Base-by-base conservation (phyloP, 2,797 vertebrate genomes). In the Anabas testudineus region DNA sequence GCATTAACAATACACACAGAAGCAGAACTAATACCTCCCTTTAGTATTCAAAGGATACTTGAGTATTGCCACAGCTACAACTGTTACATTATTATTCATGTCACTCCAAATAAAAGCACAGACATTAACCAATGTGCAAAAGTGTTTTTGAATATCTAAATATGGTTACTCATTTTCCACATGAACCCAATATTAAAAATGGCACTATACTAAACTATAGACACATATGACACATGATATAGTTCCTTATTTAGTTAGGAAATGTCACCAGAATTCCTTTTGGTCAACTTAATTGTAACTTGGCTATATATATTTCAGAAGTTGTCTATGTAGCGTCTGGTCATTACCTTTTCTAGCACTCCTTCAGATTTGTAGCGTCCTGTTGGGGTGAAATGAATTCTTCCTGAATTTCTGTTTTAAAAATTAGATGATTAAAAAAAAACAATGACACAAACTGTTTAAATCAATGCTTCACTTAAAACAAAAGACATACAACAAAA, bases 301-400 rank as follows among this genome's bases (percentile, higher is more conserved):
- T 39, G 13, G 36, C 19, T 49, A 7, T 1, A 8, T 14, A 28
- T 21, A 39, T 32, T 55, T 45, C 6, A 37, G 18, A 15, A 16
- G n/a, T 2, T 34, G n/a, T 64, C 24, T 30, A 7, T 24, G 19
- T 28, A 41, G 36, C 10, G 0, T 8, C 41, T 18, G 15, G 2
- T 26, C 5, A 57, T 9, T 84, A 95, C 94, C 93, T 83, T 90
- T 82, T 95, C 93, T 63, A 95, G 76, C 18, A 94, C 45, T 49
- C 92, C 90, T 30, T 94, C 91, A 56, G 91, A 85, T 82, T 79
- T 94, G 84, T 90, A 93, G n/a, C 59, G 81, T 61, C 89, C 88
- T n/a, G 70, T 13, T 7, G 91, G 85, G 22, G 55, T 90, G 83
- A 94, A 94, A 55, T 92, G 76, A 59, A 58, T 89, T 82, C 81